These are phyloP conservation scores for Akabosia matsudoensis DNA, from an alignment of 1,140 invertebrate genomes.

Conservation along the genomic window DNA sequence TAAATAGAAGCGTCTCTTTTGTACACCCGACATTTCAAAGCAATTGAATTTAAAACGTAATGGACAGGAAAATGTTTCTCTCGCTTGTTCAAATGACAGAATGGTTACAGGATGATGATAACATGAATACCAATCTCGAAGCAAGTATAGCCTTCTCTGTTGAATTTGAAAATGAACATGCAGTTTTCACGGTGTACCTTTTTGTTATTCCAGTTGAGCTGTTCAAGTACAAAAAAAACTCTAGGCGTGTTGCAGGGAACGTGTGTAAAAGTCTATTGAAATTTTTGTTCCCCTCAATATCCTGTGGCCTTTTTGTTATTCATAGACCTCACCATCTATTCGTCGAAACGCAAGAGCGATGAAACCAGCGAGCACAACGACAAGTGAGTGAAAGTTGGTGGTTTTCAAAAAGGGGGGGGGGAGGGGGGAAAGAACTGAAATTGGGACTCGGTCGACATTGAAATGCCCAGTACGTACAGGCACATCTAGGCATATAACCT, in stretches of 20 bases:
- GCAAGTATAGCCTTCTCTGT: not conserved
- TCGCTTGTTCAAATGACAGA: too few species aligned
- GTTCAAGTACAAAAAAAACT: not conserved
- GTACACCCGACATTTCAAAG: too few species aligned
- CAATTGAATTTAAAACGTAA: too few species aligned
- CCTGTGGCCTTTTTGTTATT: not conserved
- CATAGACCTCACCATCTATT: not conserved
- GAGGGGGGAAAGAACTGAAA: not conserved
- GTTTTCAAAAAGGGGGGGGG: too few species aligned
- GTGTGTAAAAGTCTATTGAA: not conserved
- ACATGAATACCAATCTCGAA: too few species aligned
- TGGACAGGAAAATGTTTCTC: too few species aligned
- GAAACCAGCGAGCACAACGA: not conserved
- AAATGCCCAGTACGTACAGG: too few species aligned
- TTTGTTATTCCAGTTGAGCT: not conserved
- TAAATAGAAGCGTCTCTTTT: too few species aligned
- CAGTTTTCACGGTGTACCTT: not conserved
- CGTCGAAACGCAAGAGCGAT: not conserved
- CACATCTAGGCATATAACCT: too few species aligned
- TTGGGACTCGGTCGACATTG: too few species aligned
- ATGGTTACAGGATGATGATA: too few species aligned
- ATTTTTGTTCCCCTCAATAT: not conserved
- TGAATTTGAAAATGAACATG: not conserved
- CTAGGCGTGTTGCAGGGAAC: too few species aligned
- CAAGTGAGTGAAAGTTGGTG: not conserved